Evolutionary conservation across 2,113 vertebrate genomes (phyloP).

Genomic region (Chionis minor): DNA sequence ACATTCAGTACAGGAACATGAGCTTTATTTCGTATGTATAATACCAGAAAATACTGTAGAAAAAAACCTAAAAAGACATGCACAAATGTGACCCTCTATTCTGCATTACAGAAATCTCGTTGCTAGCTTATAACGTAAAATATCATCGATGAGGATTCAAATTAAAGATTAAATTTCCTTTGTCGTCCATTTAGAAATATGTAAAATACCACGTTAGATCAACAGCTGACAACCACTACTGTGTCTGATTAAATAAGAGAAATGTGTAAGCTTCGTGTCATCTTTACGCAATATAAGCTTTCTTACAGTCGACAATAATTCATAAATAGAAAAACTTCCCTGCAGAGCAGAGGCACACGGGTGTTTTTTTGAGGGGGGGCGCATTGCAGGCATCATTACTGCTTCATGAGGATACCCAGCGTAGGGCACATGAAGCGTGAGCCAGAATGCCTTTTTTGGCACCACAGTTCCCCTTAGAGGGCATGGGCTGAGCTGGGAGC

Average conservation of each 20-base stretch:
- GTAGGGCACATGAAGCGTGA: background rate
- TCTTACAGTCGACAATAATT: accelerated
- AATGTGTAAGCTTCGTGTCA: accelerated
- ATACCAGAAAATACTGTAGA: background rate
- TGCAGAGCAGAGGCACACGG: background rate
- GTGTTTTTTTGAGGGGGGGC: background rate
- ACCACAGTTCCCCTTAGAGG: background rate
- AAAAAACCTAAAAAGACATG: background rate
- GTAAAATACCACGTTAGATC: background rate
- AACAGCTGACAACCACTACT: background rate
- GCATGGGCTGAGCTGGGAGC: accelerated
- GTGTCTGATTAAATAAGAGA: background rate
- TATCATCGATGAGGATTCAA: background rate
- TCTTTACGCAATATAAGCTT: background rate
- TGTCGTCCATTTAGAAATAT: background rate
- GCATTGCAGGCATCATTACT: background rate
- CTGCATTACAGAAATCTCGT: background rate
- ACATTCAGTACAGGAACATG: background rate
- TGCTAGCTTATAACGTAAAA: background rate
- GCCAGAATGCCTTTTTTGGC: background rate
- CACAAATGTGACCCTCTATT: background rate
- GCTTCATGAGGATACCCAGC: background rate
- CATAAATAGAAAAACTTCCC: background rate
- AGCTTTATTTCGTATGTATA: background rate
- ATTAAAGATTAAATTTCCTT: background rate